Base-by-base conservation (phyloP, 2,113 vertebrate genomes). In the Phyllopteryx taeniolatus region DNA sequence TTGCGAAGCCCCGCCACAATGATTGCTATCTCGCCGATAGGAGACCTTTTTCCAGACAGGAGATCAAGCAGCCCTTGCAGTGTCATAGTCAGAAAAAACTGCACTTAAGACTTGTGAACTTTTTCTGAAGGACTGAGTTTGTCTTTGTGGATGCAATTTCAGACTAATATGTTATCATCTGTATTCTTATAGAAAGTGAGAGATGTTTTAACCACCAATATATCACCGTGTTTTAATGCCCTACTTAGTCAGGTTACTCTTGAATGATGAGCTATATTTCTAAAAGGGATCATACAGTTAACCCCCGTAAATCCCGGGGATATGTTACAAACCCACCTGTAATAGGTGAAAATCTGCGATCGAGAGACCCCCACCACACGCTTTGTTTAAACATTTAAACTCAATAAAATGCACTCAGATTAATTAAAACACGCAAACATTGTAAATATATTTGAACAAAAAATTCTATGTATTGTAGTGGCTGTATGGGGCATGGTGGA, bases 1-100 rank as follows among this genome's bases (percentile, higher is more conserved):
- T 68, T 62, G 42, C 13, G 15, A 47, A 39, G 59, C 61, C 19
- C 63, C 43, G 11, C 27, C 44, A 31, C 64, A 66, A 47, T 44
- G 43, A 66, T 66, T 66, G 64, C 64, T 22, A 49, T 66, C 22
- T 66, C 22, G 22, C 44, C 7, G 14, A 46, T 66, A 66, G 49
- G 64, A 43, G 27, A 66, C 49, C 49, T 54, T 53, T 68, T 51
- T 54, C 10, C 49, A 74, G 53, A 62, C 49, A n/a, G 33, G 49
- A 68, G 67, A 39, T 42, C 33, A 46, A 67, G 31, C 33, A n/a
- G 46, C 46, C 20, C 27, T 56, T 39, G 42, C 42, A 66, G 13
- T 27, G 44, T 47, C 11, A 66, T 15, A 9, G 59, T 61, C 13
- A 22, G 20, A 8, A 42, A 42, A 63, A 63, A 43, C 35, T 47